A percentile compares a stretch with the other conserved stretches of the same genome.
These are phyloP conservation scores for Gnathonemus longibarbis DNA, from an alignment of 2,113 vertebrate genomes.

Conservation along the genomic window DNA sequence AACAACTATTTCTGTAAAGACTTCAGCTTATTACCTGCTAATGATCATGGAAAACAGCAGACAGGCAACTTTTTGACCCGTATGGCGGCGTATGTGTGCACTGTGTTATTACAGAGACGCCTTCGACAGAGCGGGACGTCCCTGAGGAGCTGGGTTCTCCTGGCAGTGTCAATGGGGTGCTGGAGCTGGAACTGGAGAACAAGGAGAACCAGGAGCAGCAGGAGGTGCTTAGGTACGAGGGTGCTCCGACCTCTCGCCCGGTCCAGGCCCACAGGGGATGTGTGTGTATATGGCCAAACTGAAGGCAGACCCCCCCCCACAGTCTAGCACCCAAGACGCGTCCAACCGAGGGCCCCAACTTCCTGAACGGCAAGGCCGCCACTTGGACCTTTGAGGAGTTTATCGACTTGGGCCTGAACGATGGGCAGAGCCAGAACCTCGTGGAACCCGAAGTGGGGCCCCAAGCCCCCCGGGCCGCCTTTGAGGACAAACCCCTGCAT, in stretches of 20 bases:
- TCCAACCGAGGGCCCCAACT: constrained; percentile 45
- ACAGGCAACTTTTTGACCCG: not conserved
- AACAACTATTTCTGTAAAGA: not conserved
- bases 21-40: not conserved
- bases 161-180: constrained; percentile 55
- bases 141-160: constrained; percentile 31
- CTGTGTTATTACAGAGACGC: not conserved
- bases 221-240: constrained; percentile 53
- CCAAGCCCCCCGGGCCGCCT: constrained; percentile 58
- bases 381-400: constrained; percentile 70
- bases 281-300: not conserved
- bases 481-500: constrained; percentile 64
- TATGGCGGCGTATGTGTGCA: not conserved
- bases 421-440: constrained; percentile 56
- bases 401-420: constrained; percentile 62
- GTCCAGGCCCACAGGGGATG: not conserved
- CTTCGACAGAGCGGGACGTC: not conserved
- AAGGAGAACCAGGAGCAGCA: constrained; percentile 57
- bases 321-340: constrained; percentile 56
- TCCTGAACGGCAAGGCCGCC: constrained; percentile 63
- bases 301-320: not conserved
- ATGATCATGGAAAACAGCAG: not conserved
- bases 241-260: too few relatives aligned
- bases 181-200: constrained; percentile 45
- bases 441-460: constrained; percentile 57